Conservation (phyloP, 2,888 invertebrate species). For the Tetragnatha montana region DNA sequence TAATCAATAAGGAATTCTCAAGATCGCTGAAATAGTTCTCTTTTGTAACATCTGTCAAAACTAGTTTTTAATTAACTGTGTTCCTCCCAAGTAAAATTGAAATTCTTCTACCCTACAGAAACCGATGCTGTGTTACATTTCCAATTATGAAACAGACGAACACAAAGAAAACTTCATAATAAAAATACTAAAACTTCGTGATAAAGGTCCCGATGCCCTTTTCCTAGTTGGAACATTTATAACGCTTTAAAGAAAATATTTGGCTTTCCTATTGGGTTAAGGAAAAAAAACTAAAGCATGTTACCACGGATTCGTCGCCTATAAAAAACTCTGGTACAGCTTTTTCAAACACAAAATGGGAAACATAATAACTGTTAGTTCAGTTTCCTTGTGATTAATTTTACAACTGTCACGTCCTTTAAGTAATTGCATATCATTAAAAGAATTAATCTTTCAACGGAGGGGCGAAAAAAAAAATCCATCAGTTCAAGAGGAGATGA, state of each 20-base stretch:
- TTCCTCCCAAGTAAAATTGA: conserved; percentile 23
- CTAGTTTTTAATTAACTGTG: conserved; percentile 42
- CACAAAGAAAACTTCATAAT: conserved; percentile 5
- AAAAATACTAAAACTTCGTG: neutral
- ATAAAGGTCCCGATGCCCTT: conserved; percentile 6
- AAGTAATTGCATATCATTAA: conserved; percentile 57
- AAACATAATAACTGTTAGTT: conserved; percentile 51
- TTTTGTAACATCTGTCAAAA: conserved; percentile 20
- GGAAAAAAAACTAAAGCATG: neutral
- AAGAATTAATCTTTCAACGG: conserved; percentile 41
- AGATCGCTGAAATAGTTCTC: conserved; percentile 16
- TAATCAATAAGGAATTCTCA: conserved; percentile 15
- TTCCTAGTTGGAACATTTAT: conserved; percentile 2
- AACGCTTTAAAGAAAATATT: conserved; percentile 24
- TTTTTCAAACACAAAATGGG: conserved; percentile 3
- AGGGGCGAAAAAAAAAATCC: conserved; percentile 4
- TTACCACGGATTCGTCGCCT: neutral
- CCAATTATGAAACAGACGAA: neutral
- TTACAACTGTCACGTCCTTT: conserved; percentile 43
- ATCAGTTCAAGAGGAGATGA: conserved; percentile 1
- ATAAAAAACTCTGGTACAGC: conserved; percentile 1
- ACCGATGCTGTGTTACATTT: neutral
- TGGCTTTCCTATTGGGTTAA: conserved; percentile 4
- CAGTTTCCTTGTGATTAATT: conserved; percentile 41
- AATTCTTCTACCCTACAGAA: conserved; percentile 20